A percentile compares a stretch with the other conserved stretches of the same genome.
phyloP scores from a whole-genome alignment of 2,113 vertebrate species.

The Salminus brasiliensis region DNA sequence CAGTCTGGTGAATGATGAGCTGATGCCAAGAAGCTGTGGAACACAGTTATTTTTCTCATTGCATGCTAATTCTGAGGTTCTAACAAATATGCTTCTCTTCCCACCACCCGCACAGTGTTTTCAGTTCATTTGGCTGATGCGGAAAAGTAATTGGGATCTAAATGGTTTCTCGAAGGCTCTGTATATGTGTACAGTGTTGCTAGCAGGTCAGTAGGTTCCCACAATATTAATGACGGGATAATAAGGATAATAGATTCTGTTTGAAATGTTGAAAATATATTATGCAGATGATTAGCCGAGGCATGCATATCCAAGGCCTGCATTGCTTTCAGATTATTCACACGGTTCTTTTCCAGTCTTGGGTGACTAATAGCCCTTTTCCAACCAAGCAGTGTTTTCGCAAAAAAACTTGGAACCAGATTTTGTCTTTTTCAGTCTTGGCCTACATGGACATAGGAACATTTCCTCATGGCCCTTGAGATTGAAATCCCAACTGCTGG shows the following conservation, averaged over 20 bases:
- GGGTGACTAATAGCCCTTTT: neutral
- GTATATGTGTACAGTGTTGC: neutral
- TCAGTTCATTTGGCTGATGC: neutral
- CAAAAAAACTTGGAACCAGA: neutral
- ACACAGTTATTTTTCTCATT: constrained; percentile 19
- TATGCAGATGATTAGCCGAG: constrained; percentile 3
- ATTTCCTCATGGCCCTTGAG: too few relatives aligned
- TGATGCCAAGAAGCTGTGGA: constrained; percentile 14
- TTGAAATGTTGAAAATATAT: neutral
- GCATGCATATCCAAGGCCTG: neutral
- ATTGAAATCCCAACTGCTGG: too few relatives aligned
- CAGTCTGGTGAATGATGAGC: constrained; percentile 26
- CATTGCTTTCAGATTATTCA: constrained; percentile 2
- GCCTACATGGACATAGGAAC: neutral
- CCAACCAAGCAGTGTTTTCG: neutral
- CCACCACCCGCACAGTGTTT: neutral
- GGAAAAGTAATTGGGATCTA: neutral
- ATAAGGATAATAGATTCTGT: neutral
- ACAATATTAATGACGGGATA: neutral
- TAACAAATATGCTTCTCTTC: neutral
- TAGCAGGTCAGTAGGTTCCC: neutral
- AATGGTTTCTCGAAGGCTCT: neutral
- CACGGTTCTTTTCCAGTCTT: neutral
- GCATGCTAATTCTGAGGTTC: constrained; percentile 6
- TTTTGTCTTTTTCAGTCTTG: neutral